phyloP scores from a whole-genome alignment of 1,140 invertebrate species.

The Papilio aristodemus region DNA sequence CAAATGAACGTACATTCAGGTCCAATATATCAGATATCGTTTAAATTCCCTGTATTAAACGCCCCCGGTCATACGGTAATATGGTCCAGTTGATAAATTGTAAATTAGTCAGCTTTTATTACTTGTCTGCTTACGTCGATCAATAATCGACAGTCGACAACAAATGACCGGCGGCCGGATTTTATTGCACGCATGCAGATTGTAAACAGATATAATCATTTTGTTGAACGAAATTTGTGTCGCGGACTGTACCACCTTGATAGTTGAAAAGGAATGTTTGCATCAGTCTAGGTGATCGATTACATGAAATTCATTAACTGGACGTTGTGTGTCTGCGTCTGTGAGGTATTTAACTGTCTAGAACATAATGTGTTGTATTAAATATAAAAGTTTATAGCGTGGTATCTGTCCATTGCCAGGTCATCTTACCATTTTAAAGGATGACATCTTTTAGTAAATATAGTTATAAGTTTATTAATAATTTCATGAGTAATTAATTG shows the following conservation, averaged over 20 bases:
- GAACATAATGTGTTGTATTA: no score
- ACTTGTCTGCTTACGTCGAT: constrained; percentile 19
- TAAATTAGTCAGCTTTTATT: constrained; percentile 26
- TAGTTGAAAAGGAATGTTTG: constrained; percentile 6
- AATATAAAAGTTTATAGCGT: no score
- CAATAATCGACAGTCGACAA: neutral
- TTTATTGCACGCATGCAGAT: neutral
- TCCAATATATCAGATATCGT: neutral
- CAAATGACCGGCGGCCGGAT: neutral
- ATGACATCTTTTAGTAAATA: no score
- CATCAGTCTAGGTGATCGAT: neutral
- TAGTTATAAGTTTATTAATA: no score
- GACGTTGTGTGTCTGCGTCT: neutral
- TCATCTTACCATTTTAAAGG: no score
- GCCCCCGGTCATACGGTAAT: constrained; percentile 7
- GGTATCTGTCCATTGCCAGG: no score
- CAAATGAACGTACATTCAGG: neutral
- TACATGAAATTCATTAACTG: neutral
- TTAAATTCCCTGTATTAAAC: constrained; percentile 3
- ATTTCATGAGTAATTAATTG: no score
- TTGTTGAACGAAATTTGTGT: neutral
- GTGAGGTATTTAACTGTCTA: no score
- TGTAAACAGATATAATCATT: constrained; percentile 3
- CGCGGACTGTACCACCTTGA: neutral
- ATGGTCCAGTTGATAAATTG: neutral